phyloP scores from a whole-genome alignment of 2,888 invertebrate genomes.

The Tetropium fuscum region DNA sequence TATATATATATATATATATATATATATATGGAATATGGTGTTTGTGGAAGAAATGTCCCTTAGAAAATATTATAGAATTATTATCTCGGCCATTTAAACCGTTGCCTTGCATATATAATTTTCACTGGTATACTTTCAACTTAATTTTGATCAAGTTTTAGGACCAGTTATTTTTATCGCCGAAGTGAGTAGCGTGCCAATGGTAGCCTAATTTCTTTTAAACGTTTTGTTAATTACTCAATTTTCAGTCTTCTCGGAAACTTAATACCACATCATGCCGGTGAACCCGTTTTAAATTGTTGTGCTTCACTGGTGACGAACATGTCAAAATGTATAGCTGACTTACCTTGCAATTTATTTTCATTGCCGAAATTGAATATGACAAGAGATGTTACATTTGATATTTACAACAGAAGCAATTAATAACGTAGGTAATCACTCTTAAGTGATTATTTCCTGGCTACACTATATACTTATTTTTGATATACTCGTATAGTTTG shows the following conservation, averaged over 20 bases:
- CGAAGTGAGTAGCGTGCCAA: slow-evolving; percentile 13
- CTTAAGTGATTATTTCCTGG: too few relatives aligned
- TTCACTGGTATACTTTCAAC: not conserved
- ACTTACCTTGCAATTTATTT: slow-evolving; percentile 5
- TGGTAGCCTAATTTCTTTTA: slow-evolving; percentile 32
- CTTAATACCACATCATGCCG: slow-evolving; percentile 32
- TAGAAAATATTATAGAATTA: too few relatives aligned
- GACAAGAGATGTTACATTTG: slow-evolving; percentile 2
- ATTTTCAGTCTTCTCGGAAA: slow-evolving; percentile 44
- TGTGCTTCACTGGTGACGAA: slow-evolving; percentile 20
- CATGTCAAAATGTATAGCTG: slow-evolving; percentile 7
- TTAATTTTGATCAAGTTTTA: slow-evolving; percentile 14
- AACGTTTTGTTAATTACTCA: slow-evolving; percentile 48
- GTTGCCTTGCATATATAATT: not conserved
- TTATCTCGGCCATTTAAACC: not conserved
- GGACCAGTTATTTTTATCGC: slow-evolving; percentile 12
- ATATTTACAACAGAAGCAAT: too few relatives aligned
- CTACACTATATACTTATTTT: too few relatives aligned
- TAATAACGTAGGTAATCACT: too few relatives aligned
- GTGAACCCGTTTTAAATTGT: slow-evolving; percentile 31
- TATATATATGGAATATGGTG: too few relatives aligned
- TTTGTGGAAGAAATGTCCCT: too few relatives aligned
- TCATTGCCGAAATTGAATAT: slow-evolving; percentile 3
- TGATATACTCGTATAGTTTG: too few relatives aligned
- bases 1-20: too few relatives aligned